Evolutionary conservation across 2,797 vertebrate species (phyloP).

Genomic region (Mus caroli): DNA sequence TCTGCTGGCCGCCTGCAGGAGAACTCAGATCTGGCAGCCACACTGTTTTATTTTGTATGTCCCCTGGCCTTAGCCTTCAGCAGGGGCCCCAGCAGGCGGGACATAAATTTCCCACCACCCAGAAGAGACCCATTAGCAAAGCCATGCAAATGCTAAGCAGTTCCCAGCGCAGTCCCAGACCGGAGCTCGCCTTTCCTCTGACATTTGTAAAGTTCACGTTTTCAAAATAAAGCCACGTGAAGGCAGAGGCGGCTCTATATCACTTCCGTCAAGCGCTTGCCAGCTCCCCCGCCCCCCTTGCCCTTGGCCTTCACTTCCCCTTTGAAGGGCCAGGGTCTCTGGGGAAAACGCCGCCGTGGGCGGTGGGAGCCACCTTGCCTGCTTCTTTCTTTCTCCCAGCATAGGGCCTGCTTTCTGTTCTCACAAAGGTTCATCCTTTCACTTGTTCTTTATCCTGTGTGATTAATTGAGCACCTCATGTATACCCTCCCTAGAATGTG

Average conservation of each 20-base stretch:
- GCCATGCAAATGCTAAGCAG: conserved; percentile 83
- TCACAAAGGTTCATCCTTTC: not conserved
- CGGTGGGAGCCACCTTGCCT: not conserved
- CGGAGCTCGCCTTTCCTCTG: conserved; percentile 83
- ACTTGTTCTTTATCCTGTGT: too few relatives aligned
- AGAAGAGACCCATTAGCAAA: conserved; percentile 61
- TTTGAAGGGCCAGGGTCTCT: not conserved
- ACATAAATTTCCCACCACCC: conserved; percentile 52
- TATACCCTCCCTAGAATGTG: not conserved
- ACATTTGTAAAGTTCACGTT: conserved; percentile 91
- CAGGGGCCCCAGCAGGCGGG: conserved; percentile 68
- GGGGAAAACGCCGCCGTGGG: not conserved
- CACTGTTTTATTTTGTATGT: conserved; percentile 21
- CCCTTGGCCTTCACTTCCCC: conserved; percentile 31
- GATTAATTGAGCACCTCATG: not conserved
- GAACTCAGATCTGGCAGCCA: conserved; percentile 28
- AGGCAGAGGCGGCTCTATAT: conserved; percentile 53
- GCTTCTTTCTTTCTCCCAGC: not conserved
- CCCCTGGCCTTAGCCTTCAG: conserved; percentile 80
- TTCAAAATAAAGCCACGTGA: conserved; percentile 85
- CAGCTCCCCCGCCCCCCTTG: conserved; percentile 26
- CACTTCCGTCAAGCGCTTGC: not conserved
- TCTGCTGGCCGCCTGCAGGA: not conserved
- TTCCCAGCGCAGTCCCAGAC: conserved; percentile 82
- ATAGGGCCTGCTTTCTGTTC: not conserved